These are phyloP conservation scores for Drosophila eohydei DNA, from an alignment of 2,888 invertebrate species.

Conservation along the genomic window DNA sequence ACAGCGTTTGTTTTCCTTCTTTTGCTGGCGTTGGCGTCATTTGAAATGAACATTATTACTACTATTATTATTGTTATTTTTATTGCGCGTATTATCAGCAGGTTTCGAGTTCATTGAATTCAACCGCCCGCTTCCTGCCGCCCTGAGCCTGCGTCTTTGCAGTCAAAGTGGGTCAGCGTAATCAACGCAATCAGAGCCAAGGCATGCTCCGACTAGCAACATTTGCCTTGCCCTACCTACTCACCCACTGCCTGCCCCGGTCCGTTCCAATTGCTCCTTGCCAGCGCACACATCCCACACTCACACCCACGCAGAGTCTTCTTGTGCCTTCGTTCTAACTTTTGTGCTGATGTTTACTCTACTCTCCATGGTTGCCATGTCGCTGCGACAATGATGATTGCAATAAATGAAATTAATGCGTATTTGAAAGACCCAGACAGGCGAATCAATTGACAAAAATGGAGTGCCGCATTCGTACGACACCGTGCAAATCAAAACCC, in stretches of 20 bases:
- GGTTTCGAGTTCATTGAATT: slow-evolving; percentile 80
- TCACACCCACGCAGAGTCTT: slow-evolving; percentile 14
- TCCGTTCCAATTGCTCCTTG: slow-evolving; percentile 37
- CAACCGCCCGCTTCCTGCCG: slow-evolving; percentile 36
- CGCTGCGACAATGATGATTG: slow-evolving; percentile 72
- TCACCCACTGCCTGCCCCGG: neutral
- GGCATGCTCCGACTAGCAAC: slow-evolving; percentile 58
- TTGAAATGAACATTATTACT: slow-evolving; percentile 65
- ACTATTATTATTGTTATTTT: slow-evolving; percentile 69
- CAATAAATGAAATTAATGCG: slow-evolving; percentile 81
- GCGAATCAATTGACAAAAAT: slow-evolving; percentile 80
- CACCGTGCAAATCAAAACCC: slow-evolving; percentile 41
- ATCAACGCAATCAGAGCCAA: slow-evolving; percentile 77
- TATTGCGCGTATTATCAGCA: slow-evolving; percentile 69
- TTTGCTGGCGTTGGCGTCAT: slow-evolving; percentile 35
- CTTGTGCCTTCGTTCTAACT: slow-evolving; percentile 57
- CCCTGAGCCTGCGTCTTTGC: slow-evolving; percentile 54
- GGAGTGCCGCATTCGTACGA: slow-evolving; percentile 60
- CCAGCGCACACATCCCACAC: slow-evolving; percentile 11
- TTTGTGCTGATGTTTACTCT: slow-evolving; percentile 62
- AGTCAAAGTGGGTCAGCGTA: slow-evolving; percentile 75
- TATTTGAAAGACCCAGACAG: slow-evolving; percentile 79
- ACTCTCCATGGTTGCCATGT: slow-evolving; percentile 71
- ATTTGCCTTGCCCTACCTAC: no score
- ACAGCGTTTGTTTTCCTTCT: slow-evolving; percentile 35